Conservation (phyloP, 2,113 vertebrate species). For the Paedocypris sp. region DNA sequence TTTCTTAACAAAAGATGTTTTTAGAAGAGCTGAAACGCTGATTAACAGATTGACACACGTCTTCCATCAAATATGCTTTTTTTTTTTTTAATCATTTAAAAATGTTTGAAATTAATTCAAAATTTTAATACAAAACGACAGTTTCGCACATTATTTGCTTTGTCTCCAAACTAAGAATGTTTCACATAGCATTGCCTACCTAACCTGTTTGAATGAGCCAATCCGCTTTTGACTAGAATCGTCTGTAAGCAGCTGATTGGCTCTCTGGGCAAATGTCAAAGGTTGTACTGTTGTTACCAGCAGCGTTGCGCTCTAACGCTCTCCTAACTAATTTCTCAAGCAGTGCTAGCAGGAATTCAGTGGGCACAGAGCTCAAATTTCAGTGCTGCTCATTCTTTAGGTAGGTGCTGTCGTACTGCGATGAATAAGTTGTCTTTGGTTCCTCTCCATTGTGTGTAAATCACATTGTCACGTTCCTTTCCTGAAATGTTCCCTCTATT, state of each 20-base stretch:
- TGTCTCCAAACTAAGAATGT: no score
- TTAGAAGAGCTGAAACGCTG: no score
- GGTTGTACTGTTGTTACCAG: not conserved
- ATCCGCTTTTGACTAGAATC: not conserved
- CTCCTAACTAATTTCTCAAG: constrained; percentile 10
- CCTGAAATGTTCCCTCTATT: not conserved
- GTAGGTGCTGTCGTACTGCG: not conserved
- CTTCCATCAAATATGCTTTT: no score
- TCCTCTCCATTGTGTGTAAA: not conserved
- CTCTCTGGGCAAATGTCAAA: not conserved
- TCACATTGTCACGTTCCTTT: not conserved
- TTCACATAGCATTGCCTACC: no score
- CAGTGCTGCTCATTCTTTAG: constrained; percentile 18
- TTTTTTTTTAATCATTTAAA: no score
- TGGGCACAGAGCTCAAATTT: constrained; percentile 8
- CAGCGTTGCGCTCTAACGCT: constrained; percentile 8
- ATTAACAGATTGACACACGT: no score
- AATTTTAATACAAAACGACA: no score
- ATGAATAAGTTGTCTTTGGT: not conserved
- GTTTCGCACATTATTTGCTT: no score
- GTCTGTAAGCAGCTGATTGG: not conserved
- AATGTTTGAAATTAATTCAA: no score
- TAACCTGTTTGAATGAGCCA: no score
- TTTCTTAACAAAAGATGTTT: no score
- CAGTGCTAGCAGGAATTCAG: constrained; percentile 16